A percentile compares a stretch with the other conserved stretches of the same genome.
Evolutionary conservation across 1,140 invertebrate genomes (phyloP).

Genomic region (Coenobita brevimanus): DNA sequence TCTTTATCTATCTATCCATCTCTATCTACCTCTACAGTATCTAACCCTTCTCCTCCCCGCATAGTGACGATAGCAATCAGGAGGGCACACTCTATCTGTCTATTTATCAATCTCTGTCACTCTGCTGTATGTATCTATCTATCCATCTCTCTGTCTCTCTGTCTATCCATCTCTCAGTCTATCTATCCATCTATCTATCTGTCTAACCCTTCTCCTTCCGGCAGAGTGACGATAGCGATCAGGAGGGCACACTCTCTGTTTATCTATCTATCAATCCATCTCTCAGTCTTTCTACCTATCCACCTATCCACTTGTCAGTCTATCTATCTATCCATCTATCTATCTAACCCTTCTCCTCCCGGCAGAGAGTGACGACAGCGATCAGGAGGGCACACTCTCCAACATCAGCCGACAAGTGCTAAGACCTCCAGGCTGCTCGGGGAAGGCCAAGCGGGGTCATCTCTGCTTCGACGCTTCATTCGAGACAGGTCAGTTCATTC

Average conservation of each 20-base stretch:
- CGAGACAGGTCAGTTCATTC: slow-evolving; percentile 82
- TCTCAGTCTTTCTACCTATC: too few species aligned
- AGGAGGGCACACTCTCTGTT: too few species aligned
- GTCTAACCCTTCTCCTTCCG: background rate
- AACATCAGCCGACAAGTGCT: slow-evolving; percentile 96
- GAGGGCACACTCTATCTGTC: too few species aligned
- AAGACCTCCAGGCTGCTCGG: slow-evolving; percentile 93
- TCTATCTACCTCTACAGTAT: too few species aligned
- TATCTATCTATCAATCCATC: too few species aligned
- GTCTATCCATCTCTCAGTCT: too few species aligned
- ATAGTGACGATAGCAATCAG: too few species aligned
- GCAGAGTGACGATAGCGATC: too few species aligned
- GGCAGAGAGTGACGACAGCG: slow-evolving; percentile 95
- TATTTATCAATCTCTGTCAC: background rate
- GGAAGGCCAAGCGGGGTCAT: slow-evolving; percentile 94
- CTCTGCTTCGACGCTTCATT: slow-evolving; percentile 98
- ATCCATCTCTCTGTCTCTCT: background rate
- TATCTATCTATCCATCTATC: too few species aligned
- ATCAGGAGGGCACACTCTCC: slow-evolving; percentile 93
- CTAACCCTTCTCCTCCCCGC: too few species aligned
- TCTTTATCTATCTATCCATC: too few species aligned
- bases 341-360: slow-evolving; percentile 70
- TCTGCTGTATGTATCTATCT: background rate
- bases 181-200: background rate
- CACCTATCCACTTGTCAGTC: too few species aligned